Base-by-base conservation (phyloP, 1,140 invertebrate species). In the Orchesella cincta region DNA sequence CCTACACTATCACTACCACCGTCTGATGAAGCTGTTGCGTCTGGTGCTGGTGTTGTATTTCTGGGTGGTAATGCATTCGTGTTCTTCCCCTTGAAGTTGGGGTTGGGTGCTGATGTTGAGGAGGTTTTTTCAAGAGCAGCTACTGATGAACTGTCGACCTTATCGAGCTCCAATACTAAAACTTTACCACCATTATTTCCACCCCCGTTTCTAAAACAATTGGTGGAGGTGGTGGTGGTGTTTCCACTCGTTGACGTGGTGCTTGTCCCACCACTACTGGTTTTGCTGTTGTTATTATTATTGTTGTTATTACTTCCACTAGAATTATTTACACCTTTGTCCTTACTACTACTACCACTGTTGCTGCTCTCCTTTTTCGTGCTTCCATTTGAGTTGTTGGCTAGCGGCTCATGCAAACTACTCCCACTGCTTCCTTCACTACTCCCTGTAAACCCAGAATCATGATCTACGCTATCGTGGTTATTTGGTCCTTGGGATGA, bases 361-460 rank as follows among this genome's bases (percentile, higher is more conserved):
- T 46, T 73, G 23, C 46, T 31, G n/a, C 23, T 46, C 39, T 46
- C 39, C 20, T 46, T 46, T 8, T 46, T 46, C 39, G 39, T 12
- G 39, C 39, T 20, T 46, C 20, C 39, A 46, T 46, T 46, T 20
- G 8, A 20, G 39, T 20, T 46, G 39, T 46, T 46, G 39, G 39
- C 8, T 46, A 12, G 39, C 39, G 39, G 39, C 39, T 46, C 39
- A 20, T 46, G 8, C 57, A 26, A 5, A 64, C 76, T 57, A 26
- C 75, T 75, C 28, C 78, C 33, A 28, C 8, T 18, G 20, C 72
- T 78, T 1, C 77, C 78, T 74, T 80, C 78, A 77, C 81, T 82
- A 34, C 78, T 80, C 18, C 77, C 81, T 2, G 81, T 78, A 57
- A 82, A 82, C 1, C 81, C 81, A 3, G 81, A 82, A 34, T 82